These are phyloP conservation scores for Gymnocheta viridis DNA, from an alignment of 2,888 invertebrate genomes.

Conservation along the genomic window DNA sequence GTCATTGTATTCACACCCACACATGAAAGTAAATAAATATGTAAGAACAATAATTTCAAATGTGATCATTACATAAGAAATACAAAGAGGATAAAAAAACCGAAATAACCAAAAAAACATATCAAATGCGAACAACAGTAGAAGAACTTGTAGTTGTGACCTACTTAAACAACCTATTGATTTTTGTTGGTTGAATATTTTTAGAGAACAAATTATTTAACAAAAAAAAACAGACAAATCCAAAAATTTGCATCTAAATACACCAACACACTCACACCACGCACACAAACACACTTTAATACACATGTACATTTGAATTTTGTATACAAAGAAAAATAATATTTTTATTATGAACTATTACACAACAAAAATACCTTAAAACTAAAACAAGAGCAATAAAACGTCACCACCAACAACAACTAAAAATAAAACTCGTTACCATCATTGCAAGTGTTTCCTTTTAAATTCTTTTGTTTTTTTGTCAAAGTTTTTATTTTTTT, in stretches of 20 bases:
- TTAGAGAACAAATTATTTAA: conserved; percentile 21
- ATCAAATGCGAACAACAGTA: conserved; percentile 1
- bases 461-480: background rate
- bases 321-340: conserved; percentile 28
- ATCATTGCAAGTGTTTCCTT: conserved; percentile 27
- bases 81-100: background rate
- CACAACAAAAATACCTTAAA: background rate
- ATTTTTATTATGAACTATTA: conserved; percentile 21
- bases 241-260: conserved; percentile 27
- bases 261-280: background rate
- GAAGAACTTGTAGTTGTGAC: conserved; percentile 42
- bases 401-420: conserved; percentile 5
- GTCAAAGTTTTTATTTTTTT: background rate
- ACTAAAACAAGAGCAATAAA: conserved; percentile 12
- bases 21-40: background rate
- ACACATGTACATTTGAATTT: background rate
- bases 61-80: conserved; percentile 28
- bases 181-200: conserved; percentile 35
- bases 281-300: background rate
- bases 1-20: background rate
- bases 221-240: background rate
- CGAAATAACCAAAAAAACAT: background rate
- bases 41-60: conserved; percentile 36
- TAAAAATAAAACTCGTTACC: conserved; percentile 10
- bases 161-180: conserved; percentile 67